Base-by-base conservation (phyloP, 2,888 invertebrate genomes). In the Apodemia zela region DNA sequence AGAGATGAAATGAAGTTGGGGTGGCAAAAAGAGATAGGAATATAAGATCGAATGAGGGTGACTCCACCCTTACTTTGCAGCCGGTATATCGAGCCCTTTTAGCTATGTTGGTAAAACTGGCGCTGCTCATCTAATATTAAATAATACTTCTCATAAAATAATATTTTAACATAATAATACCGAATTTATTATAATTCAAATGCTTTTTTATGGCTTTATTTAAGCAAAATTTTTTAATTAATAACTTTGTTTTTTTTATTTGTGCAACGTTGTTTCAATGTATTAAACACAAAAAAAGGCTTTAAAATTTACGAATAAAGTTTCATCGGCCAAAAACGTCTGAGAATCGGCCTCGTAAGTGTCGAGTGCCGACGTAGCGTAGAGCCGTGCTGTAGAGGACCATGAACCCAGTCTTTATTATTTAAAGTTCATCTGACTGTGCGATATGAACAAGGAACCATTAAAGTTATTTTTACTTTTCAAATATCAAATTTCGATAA, bases 321-420 rank as follows among this genome's bases (percentile, higher is more conserved):
- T 73, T 72, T 68, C 68, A 69, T 71, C 66, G 69, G 67, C 70
- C 70, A 69, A 75, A 76, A 76, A 74, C 71, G 72, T 75, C 72
- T 72, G 71, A 70, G 69, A 65, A 75, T 78, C 72, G 75, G 76
- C 74, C 75, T 77, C 71, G 73, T 72, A 65, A 66, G 68, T 69
- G 63, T 63, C 72, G 65, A 66, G 68, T 69, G 63, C 65, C 73
- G 67, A 57, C 71, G 75, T 74, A 77, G 77, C 65, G 69, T 64
- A 63, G 66, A 68, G 71, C 70, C 83, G 79, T 82, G 82, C 71
- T 74, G 67, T 73, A 78, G 77, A 79, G 78, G 87, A 84, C 89
- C 89, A 84, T 90, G 89, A 89, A 89, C 89, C 80, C 82, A 64
- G 71, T 74, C 78, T 80, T 80, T 82, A 81, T 84, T 84, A 80